phyloP scores from a whole-genome alignment of 2,797 vertebrate species.

The Chelonia mydas region DNA sequence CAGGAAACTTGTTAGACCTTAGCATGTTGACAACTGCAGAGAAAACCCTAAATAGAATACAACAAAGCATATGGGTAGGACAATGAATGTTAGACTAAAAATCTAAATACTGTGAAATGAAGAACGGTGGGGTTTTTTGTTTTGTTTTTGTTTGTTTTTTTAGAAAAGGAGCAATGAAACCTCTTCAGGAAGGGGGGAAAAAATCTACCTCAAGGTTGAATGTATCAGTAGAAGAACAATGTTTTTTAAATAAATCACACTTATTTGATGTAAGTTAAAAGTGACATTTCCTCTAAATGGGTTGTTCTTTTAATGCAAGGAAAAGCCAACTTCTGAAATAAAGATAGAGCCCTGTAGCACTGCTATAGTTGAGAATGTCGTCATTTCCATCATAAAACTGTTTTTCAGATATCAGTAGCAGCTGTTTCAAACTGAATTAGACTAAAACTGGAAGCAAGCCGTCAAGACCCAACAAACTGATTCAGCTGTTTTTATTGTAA shows the following conservation, averaged over 20 bases:
- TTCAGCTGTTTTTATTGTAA: constrained; percentile 55
- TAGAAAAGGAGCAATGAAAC: background rate
- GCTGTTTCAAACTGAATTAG: constrained; percentile 71
- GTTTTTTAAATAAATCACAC: background rate
- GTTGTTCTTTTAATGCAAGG: constrained; percentile 7
- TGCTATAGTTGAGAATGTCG: constrained; percentile 63
- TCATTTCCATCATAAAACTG: constrained; percentile 61
- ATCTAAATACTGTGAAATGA: constrained; percentile 55
- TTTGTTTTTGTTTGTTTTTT: background rate
- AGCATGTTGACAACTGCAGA: constrained; percentile 64
- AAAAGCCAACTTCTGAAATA: constrained; percentile 43
- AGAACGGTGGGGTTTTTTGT: background rate
- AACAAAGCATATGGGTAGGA: constrained; percentile 58
- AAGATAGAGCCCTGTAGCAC: constrained; percentile 17
- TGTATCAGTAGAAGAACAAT: background rate
- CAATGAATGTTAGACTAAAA: constrained; percentile 53
- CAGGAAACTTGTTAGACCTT: constrained; percentile 62
- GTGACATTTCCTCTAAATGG: constrained; percentile 35
- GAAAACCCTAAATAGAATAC: constrained; percentile 64
- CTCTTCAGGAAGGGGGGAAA: background rate
- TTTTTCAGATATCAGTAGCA: constrained; percentile 68
- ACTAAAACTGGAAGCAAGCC: constrained; percentile 69
- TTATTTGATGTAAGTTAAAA: constrained; percentile 22
- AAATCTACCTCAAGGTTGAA: background rate
- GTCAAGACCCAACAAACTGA: constrained; percentile 53